These are phyloP conservation scores for Lacerta agilis DNA, from an alignment of 2,797 vertebrate species.

Conservation along the genomic window DNA sequence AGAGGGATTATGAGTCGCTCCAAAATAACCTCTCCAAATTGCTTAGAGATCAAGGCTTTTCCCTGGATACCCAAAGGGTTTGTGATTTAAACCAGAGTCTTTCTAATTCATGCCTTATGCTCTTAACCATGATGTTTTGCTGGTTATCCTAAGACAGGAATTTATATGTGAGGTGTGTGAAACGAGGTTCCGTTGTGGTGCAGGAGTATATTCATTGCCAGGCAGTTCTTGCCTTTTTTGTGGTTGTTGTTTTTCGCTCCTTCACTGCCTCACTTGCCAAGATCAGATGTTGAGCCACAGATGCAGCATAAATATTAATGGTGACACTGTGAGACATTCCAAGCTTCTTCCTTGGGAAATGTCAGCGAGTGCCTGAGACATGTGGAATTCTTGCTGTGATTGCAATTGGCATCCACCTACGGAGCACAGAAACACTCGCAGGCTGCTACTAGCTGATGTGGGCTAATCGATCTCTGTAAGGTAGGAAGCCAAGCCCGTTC, in stretches of 20 bases:
- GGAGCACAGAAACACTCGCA: conserved; percentile 4
- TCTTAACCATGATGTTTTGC: background rate
- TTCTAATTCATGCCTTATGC: background rate
- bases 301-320: background rate
- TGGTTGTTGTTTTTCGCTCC: background rate
- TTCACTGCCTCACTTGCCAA: background rate
- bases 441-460: background rate
- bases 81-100: background rate
- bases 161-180: background rate
- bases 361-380: conserved; percentile 17
- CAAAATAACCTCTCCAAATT: background rate
- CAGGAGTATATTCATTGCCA: background rate
- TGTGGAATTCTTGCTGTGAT: conserved; percentile 25
- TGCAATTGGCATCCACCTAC: conserved; percentile 27
- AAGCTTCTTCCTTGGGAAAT: conserved; percentile 27
- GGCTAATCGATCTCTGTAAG: conserved; percentile 30
- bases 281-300: conserved; percentile 12
- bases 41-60: background rate
- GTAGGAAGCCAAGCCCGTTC: conserved; percentile 4
- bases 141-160: background rate
- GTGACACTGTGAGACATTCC: conserved; percentile 10
- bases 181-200: background rate
- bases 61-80: background rate
- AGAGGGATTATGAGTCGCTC: background rate
- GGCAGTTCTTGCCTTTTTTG: background rate